phyloP scores from a whole-genome alignment of 2,113 vertebrate genomes.

The Chloropsis hardwickii region DNA sequence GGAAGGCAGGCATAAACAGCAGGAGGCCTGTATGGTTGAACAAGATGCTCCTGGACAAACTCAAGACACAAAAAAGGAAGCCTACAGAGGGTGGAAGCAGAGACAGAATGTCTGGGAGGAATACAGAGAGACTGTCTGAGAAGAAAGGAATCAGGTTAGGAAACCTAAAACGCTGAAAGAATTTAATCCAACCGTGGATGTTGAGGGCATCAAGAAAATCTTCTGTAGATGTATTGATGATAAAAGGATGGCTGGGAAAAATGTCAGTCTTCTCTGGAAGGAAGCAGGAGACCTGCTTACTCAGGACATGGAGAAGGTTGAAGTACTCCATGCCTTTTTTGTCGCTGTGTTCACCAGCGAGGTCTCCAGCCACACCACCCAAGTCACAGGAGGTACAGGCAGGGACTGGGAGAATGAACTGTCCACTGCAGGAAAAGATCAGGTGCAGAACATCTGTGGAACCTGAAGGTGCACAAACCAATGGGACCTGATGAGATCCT shows the following conservation, averaged over 20 bases:
- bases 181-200: background rate
- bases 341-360: background rate
- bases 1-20: background rate
- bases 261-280: background rate
- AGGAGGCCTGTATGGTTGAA: background rate
- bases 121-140: background rate
- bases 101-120: background rate
- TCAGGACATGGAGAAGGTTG: background rate
- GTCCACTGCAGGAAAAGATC: background rate
- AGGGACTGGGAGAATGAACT: background rate
- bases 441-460: background rate
- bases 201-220: background rate
- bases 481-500: background rate
- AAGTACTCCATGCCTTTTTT: background rate
- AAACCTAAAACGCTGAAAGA: background rate
- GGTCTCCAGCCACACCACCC: background rate
- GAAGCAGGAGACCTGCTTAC: background rate
- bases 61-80: background rate
- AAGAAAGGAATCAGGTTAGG: rapidly evolving
- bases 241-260: background rate
- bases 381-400: background rate
- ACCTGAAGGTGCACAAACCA: background rate
- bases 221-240: background rate
- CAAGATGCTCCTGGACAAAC: background rate
- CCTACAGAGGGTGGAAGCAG: background rate